Percentiles rank a stretch among this genome's conserved stretches.
Evolutionary conservation across 2,113 vertebrate species (phyloP).

Genomic region (Apteryx owenii): DNA sequence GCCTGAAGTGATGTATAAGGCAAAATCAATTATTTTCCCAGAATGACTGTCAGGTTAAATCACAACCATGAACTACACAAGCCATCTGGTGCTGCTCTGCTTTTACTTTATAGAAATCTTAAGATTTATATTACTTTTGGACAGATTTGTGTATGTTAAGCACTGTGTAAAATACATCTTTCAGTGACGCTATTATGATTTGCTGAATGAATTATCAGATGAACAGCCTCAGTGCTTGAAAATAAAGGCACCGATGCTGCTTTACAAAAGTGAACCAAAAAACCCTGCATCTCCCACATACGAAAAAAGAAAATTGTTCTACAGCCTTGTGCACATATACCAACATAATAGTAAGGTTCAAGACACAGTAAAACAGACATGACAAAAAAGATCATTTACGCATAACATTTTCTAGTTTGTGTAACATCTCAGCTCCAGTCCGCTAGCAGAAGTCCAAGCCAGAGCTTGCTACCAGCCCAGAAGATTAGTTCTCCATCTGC

Average conservation of each 20-base stretch:
- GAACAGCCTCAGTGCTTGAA: background rate
- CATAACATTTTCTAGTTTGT: background rate
- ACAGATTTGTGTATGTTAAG: background rate
- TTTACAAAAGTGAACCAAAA: background rate
- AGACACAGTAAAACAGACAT: background rate
- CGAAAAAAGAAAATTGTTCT: background rate
- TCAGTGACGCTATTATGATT: background rate
- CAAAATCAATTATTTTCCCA: background rate
- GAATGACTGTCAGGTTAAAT: background rate
- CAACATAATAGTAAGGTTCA: background rate
- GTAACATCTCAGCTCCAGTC: background rate
- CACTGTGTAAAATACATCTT: background rate
- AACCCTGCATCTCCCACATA: background rate
- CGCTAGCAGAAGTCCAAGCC: accelerated
- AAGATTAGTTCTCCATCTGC: background rate
- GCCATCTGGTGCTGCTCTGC: background rate
- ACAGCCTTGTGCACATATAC: background rate
- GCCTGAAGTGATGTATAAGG: background rate
- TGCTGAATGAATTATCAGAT: background rate
- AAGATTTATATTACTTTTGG: background rate
- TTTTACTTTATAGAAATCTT: background rate
- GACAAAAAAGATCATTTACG: background rate
- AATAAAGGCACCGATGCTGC: background rate
- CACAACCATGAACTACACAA: background rate
- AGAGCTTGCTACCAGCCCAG: background rate